Evolutionary conservation across 2,888 invertebrate genomes (phyloP), one percentile per base, ranked within the genome.

Genomic region (Catocala sponsa): DNA sequence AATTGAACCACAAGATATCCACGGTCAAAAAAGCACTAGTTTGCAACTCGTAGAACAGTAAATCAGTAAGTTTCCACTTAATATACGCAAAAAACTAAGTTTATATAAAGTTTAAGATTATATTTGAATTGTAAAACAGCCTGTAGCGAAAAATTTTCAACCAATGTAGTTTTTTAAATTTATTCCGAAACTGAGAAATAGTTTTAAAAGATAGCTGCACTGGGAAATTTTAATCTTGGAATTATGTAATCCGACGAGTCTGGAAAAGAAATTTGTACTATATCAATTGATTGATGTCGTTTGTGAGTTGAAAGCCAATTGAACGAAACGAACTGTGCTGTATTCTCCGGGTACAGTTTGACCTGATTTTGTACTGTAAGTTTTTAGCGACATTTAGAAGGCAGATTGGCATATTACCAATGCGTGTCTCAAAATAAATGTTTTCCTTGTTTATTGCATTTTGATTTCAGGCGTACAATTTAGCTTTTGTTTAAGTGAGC

Each of bases 101-200:
- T 68, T 65, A 58, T 61, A 64, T 63, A 61, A 78, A 78, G 66
- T 78, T 78, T 69, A n/a, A 49, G 32, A 68, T 74, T 80, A 63
- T 59, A 78, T 78, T 78, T 80, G 63, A 78, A 78, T 80, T 78
- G 67, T 67, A 78, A 78, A 78, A 69, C 55, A 63, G 52, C 25
- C 44, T 51, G 63, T 50, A 54, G 55, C 13, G 58, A 58, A 67
- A 60, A 65, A 66, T 64, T 56, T 65, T 55, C 46, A 70, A 64
- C 57, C 52, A 68, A 71, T 71, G 58, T 38, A 65, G 69, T 58
- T 66, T 76, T 64, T 65, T 38, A 12, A 78, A 65, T 66, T 60
- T 68, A 68, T 72, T 54, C 68, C 11, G 54, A 11, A 55, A 44
- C 55, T 58, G 32, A 33, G 64, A 74, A 55, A 63, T 65, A 73